Base-by-base conservation (phyloP, 2,888 invertebrate species). In the Hermaeophaga mercurialis region DNA sequence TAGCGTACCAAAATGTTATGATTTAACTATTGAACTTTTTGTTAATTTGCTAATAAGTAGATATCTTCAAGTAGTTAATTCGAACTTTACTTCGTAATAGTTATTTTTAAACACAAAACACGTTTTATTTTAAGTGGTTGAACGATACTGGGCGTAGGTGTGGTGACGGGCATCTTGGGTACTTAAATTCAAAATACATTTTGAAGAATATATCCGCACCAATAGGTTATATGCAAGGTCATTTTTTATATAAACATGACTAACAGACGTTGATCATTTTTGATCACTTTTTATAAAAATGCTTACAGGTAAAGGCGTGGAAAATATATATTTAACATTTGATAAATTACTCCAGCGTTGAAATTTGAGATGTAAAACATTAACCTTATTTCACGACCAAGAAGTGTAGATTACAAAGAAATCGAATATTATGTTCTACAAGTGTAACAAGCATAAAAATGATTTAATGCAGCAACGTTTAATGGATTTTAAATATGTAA, bases 211-310 rank as follows among this genome's bases (percentile, higher is more conserved):
- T 8, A 4, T 9, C 3, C 31, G n/a, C 3, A 31, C 3, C n/a
- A 4, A n/a, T n/a, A 3, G 31, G 31, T 31, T 31, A 31, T 31
- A 7, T 2, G 17, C 36, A 36, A 36, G 36, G 36, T 36, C 17
- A 36, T 36, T 36, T 36, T 17, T 36, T 36, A 17, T 14, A 14
- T 12, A 11, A 12, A 14, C 33, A 33, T 33, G 33, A 33, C 33
- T 33, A 14, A 33, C 14, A 33, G 14, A 31, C 31, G 31, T 14
- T 33, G n/a, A n/a, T n/a, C n/a, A n/a, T 22, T 6, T 22, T 22
- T 17, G 15, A 17, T 17, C 15, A 15, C 17, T 17, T 36, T 36
- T 36, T 15, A 36, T 36, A 36, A 36, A 36, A 36, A 36, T 33
- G 33, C 33, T 12, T 12, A 9, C 11, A 34, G 11, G 36, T n/a